Base-by-base conservation (phyloP, 2,888 invertebrate species). In the Polia nebulosa region DNA sequence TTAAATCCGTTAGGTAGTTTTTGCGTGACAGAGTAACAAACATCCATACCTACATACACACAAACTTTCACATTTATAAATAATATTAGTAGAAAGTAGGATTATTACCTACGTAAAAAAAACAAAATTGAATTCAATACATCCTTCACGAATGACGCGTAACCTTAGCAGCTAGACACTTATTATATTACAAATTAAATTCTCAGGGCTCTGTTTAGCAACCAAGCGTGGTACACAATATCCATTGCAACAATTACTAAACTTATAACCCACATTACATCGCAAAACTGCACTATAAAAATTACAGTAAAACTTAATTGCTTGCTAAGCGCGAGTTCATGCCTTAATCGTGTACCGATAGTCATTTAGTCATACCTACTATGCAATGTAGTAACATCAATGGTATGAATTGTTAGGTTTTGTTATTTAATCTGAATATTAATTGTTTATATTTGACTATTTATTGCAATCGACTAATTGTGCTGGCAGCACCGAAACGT, bases 271-370 rank as follows among this genome's bases (percentile, higher is more conserved):
- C 15, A 7, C 15, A 17, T 36, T 41, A 25, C 7, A 11, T 25
- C 4, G 15, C 25, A 44, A 39, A 41, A 34, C 25, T 64, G 34
- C 13, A 20, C 25, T 6, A 25, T 27, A 9, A 64, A 62, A 62
- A 59, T 61, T n/a, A 52, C 34, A 57, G 36, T 64, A 56, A 39
- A 65, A 34, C 7, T 29, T 47, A 66, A 52, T 52, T 52, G 51
- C 22, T 17, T 15, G 62, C 15, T 17, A 20, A 20, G 25, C 25
- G 25, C 13, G n/a, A 32, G 22, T 32, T n/a, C 2, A 6, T 22
- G 15, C 17, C 17, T 64, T 34, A 45, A 17, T 63, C 13, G 41
- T 34, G 7, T 32, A 44, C 15, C 2, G 15, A 63, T 34, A 34
- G n/a, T 34, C 1, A 44, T 34, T 45, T 17, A 63, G 34, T 22